Conservation (phyloP, 2,888 invertebrate species). For the Holacanthella duospinosa region DNA sequence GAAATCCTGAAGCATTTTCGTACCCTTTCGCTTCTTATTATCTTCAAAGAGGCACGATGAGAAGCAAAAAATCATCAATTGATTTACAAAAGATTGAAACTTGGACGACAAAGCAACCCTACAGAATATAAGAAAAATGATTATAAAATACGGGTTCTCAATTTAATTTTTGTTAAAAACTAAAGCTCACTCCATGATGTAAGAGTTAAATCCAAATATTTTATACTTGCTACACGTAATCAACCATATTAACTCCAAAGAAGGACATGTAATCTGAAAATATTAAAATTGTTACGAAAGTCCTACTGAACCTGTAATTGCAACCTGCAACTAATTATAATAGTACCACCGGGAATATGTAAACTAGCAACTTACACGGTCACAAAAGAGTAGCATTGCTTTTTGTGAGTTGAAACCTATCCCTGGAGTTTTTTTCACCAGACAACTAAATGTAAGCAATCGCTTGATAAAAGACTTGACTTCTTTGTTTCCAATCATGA, state of each 20-base stretch:
- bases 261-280: conserved; percentile 28
- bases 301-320: too few relatives aligned
- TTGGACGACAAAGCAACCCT: too few relatives aligned
- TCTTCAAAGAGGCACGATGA: conserved; percentile 16
- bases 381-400: conserved; percentile 14
- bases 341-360: too few relatives aligned
- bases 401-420: conserved; percentile 12
- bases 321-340: too few relatives aligned
- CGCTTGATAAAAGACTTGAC: conserved; percentile 10
- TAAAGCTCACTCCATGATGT: conserved; percentile 27
- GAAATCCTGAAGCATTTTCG: conserved; percentile 25
- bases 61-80: conserved; percentile 23
- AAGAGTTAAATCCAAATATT: conserved; percentile 18
- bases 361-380: conserved; percentile 10
- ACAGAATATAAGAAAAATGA: too few relatives aligned
- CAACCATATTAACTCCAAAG: conserved; percentile 28
- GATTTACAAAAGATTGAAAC: conserved; percentile 19
- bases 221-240: conserved; percentile 3
- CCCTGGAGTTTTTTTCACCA: conserved; percentile 8
- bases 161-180: too few relatives aligned
- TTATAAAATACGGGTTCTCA: too few relatives aligned
- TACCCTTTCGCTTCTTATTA: conserved; percentile 10
- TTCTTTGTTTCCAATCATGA: neutral
- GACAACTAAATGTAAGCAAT: conserved; percentile 16
- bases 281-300: too few relatives aligned